Conservation (phyloP, 2,113 vertebrate species). For the Salvelinus alpinus region DNA sequence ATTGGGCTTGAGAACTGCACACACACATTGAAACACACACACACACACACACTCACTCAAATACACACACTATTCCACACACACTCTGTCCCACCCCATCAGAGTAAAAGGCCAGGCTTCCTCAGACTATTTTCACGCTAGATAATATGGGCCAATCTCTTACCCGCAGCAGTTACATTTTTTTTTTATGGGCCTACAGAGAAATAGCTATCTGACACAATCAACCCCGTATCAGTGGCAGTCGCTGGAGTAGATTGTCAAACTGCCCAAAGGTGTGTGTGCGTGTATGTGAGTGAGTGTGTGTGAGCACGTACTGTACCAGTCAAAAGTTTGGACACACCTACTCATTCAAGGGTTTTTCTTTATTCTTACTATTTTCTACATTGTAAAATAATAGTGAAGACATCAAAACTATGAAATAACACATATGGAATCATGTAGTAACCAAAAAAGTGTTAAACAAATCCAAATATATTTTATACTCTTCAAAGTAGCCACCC, state of each 20-base stretch:
- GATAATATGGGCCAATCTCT: constrained; percentile 29
- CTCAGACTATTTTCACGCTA: constrained; percentile 25
- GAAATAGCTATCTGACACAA: constrained; percentile 23
- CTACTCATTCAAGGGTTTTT: no score
- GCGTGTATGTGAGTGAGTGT: background rate
- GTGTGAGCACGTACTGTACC: no score
- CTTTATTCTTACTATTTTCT: no score
- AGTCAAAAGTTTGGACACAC: no score
- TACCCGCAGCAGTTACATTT: constrained; percentile 21
- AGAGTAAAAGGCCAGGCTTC: constrained; percentile 11
- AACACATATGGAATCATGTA: no score
- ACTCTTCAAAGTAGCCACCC: no score
- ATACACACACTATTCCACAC: background rate
- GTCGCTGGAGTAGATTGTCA: constrained; percentile 27
- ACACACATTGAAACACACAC: background rate
- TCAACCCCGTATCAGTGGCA: background rate
- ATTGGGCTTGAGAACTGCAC: background rate
- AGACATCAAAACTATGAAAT: no score
- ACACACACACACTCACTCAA: no score
- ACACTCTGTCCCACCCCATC: constrained; percentile 30
- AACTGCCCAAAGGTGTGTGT: constrained; percentile 13
- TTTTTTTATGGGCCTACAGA: constrained; percentile 4
- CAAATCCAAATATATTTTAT: no score
- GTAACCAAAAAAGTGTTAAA: no score
- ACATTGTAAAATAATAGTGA: no score